Base-by-base conservation (phyloP, 53 echinoderm and acorn worm genomes). In the Actinopyga echinites region DNA sequence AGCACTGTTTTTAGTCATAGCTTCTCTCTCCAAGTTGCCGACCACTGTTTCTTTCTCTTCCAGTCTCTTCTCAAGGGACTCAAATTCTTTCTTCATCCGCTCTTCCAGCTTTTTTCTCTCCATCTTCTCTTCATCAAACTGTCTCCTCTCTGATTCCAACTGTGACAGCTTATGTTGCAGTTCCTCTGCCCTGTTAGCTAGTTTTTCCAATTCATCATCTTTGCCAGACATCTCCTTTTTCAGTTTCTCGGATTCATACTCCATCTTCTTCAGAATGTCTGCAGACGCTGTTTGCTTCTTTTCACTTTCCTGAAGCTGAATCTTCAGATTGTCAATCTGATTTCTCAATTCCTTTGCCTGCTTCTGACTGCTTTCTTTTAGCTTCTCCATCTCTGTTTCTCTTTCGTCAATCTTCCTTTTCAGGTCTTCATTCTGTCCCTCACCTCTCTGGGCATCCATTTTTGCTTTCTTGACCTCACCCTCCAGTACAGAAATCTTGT, bases 301-400 rank as follows among this genome's bases (percentile, higher is more conserved):
- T 74, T 91, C 82, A n/a, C 84, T 30, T 29, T 91, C 88, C 43
- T 88, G 81, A 31, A 89, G 55, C 83, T 93, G 93, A 26, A 91
- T 82, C 83, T 91, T 95, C 62, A 95, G 28, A 56, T 95, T 95
- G 55, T 91, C 93, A 11, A 85, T 58, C 85, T 91, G 86, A 65
- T 89, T 91, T 53, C 71, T 93, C 57, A 95, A 78, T 65, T 93
- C 93, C 29, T 86, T 93, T 10, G 91, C 79, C 30, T 86, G 75
- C 53, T 49, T 74, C 74, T 91, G 89, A 32, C 85, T 89, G 58
- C 89, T 89, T 37, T 84, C 74, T 79, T 79, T 84, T 23, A 93
- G 44, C 57, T 44, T 86, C 42, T 87, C 91, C 57, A 91, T 68
- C 28, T 91, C 93, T 4, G 82, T 56, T 24, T 93, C 95, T 71